Base-by-base conservation (phyloP, 2,888 invertebrate genomes). In the Eueremaeus valkanovi region DNA sequence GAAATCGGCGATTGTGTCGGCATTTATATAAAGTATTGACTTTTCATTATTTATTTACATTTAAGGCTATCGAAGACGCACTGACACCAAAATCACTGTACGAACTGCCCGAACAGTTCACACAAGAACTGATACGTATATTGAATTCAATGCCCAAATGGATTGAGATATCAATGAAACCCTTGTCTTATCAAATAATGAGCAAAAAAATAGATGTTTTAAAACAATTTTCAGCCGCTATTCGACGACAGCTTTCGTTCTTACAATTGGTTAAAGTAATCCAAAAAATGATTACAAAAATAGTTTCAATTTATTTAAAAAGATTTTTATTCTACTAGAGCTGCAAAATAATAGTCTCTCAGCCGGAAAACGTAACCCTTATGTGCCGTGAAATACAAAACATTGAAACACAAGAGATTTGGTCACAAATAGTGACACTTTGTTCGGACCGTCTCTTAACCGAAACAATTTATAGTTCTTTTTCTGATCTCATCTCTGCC, bases 51-150 rank as follows among this genome's bases (percentile, higher is more conserved):
- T n/a, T 9, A 9, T 5, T n/a, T 8, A 49, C 16, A 6, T 18
- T 6, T 9, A 58, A 74, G 74, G 51, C 74, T 29, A 74, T 74
- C 9, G 74, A 74, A 42, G 68, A 74, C 40, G 9, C 45, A 18
- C 31, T 74, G 11, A 27, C 74, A 18, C 45, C 63, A 31, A 49
- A 42, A 21, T 42, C 49, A 0, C 27, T 74, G 21, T 42, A 63
- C 2, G 74, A 74, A 68, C 40, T 74, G 74, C 66, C 74, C 18
- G 42, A 29, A n/a, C 31, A 24, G 40, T 74, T 74, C 24, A 45
- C 40, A 11, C 21, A 49, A n/a, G 74, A 74, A 24, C 18, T 74
- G 33, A 24, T 36, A 42, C 33, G 16, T 27, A 74, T 74, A 24
- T n/a, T 74, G 9, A 18, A 45, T 29, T 66, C 45, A 24, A 33